A percentile compares a stretch with the other conserved stretches of the same genome.
Conservation (phyloP, 2,888 invertebrate genomes). For the Apodemia zela region DNA sequence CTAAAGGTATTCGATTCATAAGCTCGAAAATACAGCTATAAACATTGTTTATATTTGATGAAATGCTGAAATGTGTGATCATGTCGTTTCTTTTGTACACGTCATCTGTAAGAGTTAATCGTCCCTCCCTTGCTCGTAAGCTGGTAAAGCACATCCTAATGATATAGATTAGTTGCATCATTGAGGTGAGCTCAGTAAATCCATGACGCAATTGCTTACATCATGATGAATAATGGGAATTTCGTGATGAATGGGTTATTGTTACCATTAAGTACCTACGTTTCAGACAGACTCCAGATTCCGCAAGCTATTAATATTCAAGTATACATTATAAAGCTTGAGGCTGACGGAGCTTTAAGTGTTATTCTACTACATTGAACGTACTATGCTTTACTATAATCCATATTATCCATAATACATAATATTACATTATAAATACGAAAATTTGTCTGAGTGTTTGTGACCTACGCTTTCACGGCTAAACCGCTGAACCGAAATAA, state of each 20-base stretch:
- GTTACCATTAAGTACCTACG: neutral
- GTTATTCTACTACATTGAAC: no score
- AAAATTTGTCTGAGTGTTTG: no score
- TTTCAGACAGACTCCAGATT: conserved; percentile 2
- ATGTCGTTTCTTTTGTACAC: neutral
- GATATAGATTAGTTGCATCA: conserved; percentile 1
- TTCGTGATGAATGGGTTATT: conserved; percentile 5
- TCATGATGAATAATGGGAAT: conserved; percentile 13
- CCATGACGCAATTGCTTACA: conserved; percentile 1
- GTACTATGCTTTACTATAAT: no score
- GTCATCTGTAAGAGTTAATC: neutral
- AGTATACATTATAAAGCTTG: neutral
- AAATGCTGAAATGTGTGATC: neutral
- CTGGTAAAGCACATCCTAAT: conserved; percentile 4
- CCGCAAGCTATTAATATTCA: conserved; percentile 3
- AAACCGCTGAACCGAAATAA: no score
- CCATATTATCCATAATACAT: no score
- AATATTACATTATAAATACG: no score
- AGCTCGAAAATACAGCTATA: no score
- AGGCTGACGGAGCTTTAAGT: no score
- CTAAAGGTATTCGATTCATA: no score
- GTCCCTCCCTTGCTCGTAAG: neutral
- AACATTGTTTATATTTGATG: no score
- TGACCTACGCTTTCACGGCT: no score
- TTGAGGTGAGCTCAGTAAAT: conserved; percentile 6